Base-by-base conservation (phyloP, 2,797 vertebrate species). In the Macropodus opercularis region DNA sequence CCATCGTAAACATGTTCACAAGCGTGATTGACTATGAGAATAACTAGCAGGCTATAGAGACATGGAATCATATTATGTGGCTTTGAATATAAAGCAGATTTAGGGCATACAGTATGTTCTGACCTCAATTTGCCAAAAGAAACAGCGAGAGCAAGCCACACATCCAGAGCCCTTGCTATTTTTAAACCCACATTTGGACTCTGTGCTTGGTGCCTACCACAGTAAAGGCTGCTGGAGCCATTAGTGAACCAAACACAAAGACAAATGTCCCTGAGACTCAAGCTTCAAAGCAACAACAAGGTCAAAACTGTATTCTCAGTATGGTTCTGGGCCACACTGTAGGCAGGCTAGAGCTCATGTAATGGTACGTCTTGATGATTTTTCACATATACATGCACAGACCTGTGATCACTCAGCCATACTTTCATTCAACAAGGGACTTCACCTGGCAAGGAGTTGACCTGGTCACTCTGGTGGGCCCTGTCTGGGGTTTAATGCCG, bases 101-200 rank as follows among this genome's bases (percentile, higher is more conserved):
- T 80, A 65, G 78, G 80, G 73, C 76, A 84, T n/a, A n/a, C n/a
- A n/a, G 77, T 79, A 81, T 77, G 80, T 77, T 79, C 78, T 73
- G 74, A 83, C 75, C 78, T 76, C 59, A 68, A 21, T 27, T 77
- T 80, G 81, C 85, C 87, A 90, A 88, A 63, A 85, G 73, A 88
- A 89, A 87, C 82, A 85, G 73, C 24, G 10, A 69, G 62, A 81
- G 78, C 63, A 77, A 85, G 71, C 87, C 83, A 48, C 88, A 87
- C 85, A 79, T 88, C 70, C 79, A 85, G 43, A 85, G 69, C 60
- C 69, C 39, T 75, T 17, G 73, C 85, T 90, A 90, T 90, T 87
- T 90, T 88, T 87, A 89, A 87, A 88, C 69, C 76, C 77, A 66
- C 75, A 69, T 70, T 88, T 85, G 81, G 89, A 81, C 79, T 59